phyloP scores from a whole-genome alignment of 1,140 invertebrate species.

The Drosophila tropicalis region DNA sequence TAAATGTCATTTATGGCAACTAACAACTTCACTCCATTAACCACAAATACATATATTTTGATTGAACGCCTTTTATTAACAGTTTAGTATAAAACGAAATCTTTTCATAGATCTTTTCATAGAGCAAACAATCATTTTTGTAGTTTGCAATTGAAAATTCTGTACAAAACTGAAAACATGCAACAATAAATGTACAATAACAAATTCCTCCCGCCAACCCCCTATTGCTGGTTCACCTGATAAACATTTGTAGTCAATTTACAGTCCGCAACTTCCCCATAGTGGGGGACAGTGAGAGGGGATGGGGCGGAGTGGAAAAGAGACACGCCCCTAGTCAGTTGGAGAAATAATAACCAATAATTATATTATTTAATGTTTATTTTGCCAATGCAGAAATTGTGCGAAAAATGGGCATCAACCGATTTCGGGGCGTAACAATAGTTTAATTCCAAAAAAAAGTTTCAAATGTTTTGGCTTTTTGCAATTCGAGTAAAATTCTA shows the following conservation, averaged over 20 bases:
- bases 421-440: neutral
- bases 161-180: slow-evolving; percentile 7
- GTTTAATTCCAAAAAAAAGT: slow-evolving; percentile 1
- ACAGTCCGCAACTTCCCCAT: neutral
- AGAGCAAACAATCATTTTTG: slow-evolving; percentile 5
- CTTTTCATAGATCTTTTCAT: too few relatives aligned
- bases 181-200: slow-evolving; percentile 6
- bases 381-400: slow-evolving; percentile 11
- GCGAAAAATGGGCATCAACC: slow-evolving; percentile 1
- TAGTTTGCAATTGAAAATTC: slow-evolving; percentile 19
- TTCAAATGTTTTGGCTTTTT: slow-evolving; percentile 13
- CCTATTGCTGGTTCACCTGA: neutral
- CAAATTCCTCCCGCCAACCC: slow-evolving; percentile 1
- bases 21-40: neutral
- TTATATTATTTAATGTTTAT: slow-evolving; percentile 23
- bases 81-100: neutral
- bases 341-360: slow-evolving; percentile 18
- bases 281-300: neutral
- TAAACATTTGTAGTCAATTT: slow-evolving; percentile 23
- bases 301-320: neutral
- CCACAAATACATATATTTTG: neutral
- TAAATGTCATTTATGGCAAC: too few relatives aligned
- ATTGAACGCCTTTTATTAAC: neutral
- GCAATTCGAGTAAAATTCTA: slow-evolving; percentile 15
- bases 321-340: neutral